Percentiles rank a stretch among this genome's conserved stretches.
Conservation (phyloP, 2,888 invertebrate genomes). For the Philonicus albiceps region DNA sequence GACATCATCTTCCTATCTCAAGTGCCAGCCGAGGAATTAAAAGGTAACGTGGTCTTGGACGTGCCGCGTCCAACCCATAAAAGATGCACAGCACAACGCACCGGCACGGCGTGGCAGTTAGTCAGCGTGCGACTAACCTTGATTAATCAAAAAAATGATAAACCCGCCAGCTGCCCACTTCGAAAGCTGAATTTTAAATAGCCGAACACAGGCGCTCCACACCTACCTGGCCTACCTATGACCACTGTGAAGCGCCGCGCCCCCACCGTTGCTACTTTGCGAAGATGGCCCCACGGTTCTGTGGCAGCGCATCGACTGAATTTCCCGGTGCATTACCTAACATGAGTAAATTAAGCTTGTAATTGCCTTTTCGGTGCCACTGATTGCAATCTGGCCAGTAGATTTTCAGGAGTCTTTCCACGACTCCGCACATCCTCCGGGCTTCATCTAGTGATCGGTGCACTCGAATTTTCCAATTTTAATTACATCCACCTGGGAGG, state of each 20-base stretch:
- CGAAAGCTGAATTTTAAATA: neutral
- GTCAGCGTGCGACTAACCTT: slow-evolving; percentile 5
- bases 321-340: neutral
- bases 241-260: neutral
- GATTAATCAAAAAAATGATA: slow-evolving; percentile 11
- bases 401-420: neutral
- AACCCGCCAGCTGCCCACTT: neutral
- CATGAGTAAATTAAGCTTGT: neutral
- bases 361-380: neutral
- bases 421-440: neutral
- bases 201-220: neutral
- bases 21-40: neutral
- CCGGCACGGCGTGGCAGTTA: neutral
- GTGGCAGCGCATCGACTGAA: neutral
- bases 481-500: neutral
- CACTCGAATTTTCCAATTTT: neutral
- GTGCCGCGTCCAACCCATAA: neutral
- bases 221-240: neutral
- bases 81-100: neutral
- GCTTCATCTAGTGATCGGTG: neutral
- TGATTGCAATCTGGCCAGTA: neutral
- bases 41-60: neutral
- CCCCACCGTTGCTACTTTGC: neutral
- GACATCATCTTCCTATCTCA: neutral
- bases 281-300: neutral